Conservation (phyloP, 2,797 vertebrate genomes). For the Karalla daura region DNA sequence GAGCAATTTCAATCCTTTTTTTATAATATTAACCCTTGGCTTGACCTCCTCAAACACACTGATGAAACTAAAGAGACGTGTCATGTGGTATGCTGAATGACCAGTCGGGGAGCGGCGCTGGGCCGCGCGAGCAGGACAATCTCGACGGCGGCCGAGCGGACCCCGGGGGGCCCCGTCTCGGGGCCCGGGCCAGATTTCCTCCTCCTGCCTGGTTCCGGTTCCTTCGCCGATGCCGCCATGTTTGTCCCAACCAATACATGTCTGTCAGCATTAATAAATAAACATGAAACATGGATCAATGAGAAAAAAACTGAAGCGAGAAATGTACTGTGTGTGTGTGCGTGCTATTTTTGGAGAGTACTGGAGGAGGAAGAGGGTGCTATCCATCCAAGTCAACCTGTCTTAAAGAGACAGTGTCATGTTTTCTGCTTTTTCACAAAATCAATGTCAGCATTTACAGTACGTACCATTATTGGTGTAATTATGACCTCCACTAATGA, state of each 20-base stretch:
- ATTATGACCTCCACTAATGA: no score
- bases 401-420: not conserved
- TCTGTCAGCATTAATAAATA: slow-evolving; percentile 71
- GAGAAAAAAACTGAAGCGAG: slow-evolving; percentile 13
- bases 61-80: slow-evolving; percentile 6
- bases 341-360: not conserved
- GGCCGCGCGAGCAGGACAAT: slow-evolving; percentile 50
- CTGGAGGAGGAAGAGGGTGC: slow-evolving; percentile 3
- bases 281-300: slow-evolving; percentile 57
- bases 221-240: slow-evolving; percentile 53
- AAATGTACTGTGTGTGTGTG: not conserved
- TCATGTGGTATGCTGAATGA: slow-evolving; percentile 16
- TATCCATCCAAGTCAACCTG: not conserved
- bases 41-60: slow-evolving; percentile 12
- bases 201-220: slow-evolving; percentile 58
- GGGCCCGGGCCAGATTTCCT: slow-evolving; percentile 38
- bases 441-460: no score
- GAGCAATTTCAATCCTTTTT: not conserved
- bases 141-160: slow-evolving; percentile 23
- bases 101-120: slow-evolving; percentile 25
- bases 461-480: no score
- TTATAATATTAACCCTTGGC: slow-evolving; percentile 7
- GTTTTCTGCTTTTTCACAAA: no score
- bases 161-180: slow-evolving; percentile 26
- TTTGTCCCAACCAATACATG: slow-evolving; percentile 63